Evolutionary conservation across 2,888 invertebrate species (phyloP).

Genomic region (Schrankia costaestrigalis): DNA sequence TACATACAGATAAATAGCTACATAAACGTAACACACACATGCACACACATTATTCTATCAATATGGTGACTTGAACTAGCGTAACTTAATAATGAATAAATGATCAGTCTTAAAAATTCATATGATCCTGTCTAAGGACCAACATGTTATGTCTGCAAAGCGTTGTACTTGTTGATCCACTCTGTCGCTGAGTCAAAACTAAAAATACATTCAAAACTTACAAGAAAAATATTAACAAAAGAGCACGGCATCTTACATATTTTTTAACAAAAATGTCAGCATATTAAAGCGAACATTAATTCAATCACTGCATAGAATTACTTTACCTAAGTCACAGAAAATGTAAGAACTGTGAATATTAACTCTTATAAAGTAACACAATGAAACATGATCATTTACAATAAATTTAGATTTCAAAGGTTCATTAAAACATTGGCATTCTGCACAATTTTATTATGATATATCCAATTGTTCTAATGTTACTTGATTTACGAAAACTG

Average conservation of each 20-base stretch:
- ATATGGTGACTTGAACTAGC: slow-evolving; percentile 72
- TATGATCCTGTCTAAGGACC: slow-evolving; percentile 48
- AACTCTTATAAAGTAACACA: slow-evolving; percentile 33
- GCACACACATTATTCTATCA: slow-evolving; percentile 44
- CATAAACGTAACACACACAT: slow-evolving; percentile 57
- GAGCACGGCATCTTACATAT: slow-evolving; percentile 65
- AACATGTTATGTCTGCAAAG: slow-evolving; percentile 55
- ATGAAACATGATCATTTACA: slow-evolving; percentile 41
- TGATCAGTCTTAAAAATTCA: slow-evolving; percentile 77
- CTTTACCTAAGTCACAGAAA: slow-evolving; percentile 46
- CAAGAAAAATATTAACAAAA: slow-evolving; percentile 64
- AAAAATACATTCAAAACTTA: slow-evolving; percentile 65
- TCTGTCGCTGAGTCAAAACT: slow-evolving; percentile 76
- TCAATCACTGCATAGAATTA: slow-evolving; percentile 48
- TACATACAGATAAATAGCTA: slow-evolving; percentile 63
- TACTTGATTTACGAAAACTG: slow-evolving; percentile 21
- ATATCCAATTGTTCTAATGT: slow-evolving; percentile 40
- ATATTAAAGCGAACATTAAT: slow-evolving; percentile 60
- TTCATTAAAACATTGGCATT: slow-evolving; percentile 51
- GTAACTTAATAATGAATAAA: slow-evolving; percentile 76
- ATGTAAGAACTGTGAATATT: slow-evolving; percentile 39
- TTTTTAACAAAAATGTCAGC: slow-evolving; percentile 62
- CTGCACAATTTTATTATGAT: too few relatives aligned
- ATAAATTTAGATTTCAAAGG: slow-evolving; percentile 34
- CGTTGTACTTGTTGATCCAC: slow-evolving; percentile 51